Conservation (phyloP, 2,113 vertebrate species). For the Pristiophorus japonicus region DNA sequence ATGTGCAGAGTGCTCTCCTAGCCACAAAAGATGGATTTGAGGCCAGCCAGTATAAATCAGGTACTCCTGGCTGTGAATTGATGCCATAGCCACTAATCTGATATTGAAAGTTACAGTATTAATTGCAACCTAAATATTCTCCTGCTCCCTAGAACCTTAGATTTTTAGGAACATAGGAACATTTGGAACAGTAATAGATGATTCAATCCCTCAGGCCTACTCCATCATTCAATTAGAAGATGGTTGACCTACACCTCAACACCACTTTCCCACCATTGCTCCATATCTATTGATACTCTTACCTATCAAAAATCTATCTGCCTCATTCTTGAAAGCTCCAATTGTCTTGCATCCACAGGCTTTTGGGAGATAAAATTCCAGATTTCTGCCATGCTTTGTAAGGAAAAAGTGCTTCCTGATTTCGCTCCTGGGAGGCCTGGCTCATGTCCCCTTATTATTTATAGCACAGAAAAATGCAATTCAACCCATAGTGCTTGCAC, state of each 20-base stretch:
- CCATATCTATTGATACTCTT: neutral
- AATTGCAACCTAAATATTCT: no score
- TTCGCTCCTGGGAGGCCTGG: neutral
- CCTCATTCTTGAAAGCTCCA: neutral
- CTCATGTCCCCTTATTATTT: neutral
- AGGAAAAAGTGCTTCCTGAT: neutral
- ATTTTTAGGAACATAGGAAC: no score
- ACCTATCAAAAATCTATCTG: neutral
- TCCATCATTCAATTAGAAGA: neutral
- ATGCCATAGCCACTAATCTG: neutral
- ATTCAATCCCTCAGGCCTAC: no score
- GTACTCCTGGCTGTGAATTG: neutral
- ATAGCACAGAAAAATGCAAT: neutral
- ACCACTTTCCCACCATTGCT: neutral
- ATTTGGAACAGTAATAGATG: no score
- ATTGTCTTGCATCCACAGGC: neutral
- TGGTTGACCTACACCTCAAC: neutral
- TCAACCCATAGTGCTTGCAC: neutral
- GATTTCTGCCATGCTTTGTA: neutral
- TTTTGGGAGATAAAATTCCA: neutral
- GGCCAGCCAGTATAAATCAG: neutral
- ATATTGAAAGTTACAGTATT: neutral
- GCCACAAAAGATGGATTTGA: neutral
- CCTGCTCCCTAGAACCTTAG: no score
- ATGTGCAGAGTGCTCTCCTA: neutral